Evolutionary conservation across 2,113 vertebrate genomes (phyloP).

Genomic region (Caretta caretta): DNA sequence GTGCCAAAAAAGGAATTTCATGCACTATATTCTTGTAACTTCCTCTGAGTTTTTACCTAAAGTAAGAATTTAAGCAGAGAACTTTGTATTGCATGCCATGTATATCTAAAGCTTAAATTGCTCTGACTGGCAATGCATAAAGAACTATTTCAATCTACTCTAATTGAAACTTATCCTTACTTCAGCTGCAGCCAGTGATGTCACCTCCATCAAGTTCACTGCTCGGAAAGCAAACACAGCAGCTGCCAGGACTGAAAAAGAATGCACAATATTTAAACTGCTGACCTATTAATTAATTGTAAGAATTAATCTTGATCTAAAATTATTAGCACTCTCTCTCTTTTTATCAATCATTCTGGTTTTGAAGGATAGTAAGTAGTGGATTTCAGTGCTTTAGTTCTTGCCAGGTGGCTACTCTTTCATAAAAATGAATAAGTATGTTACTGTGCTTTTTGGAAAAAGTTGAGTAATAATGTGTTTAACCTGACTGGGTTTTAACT

Average conservation of each 20-base stretch:
- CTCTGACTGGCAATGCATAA: constrained; percentile 80
- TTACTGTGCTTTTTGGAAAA: neutral
- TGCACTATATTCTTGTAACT: constrained; percentile 25
- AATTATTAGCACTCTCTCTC: neutral
- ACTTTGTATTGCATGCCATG: constrained; percentile 77
- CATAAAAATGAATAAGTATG: neutral
- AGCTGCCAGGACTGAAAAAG: constrained; percentile 92
- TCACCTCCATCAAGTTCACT: constrained; percentile 99
- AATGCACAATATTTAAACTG: constrained; percentile 75
- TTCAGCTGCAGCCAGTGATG: constrained; percentile 96
- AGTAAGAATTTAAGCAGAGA: constrained; percentile 56
- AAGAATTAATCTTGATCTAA: constrained; percentile 26
- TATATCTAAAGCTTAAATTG: constrained; percentile 81
- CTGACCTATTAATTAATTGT: constrained; percentile 35
- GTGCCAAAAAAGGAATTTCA: neutral
- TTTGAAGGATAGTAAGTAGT: neutral
- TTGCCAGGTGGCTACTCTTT: neutral
- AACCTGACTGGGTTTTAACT: neutral
- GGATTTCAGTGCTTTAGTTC: neutral
- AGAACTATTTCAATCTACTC: constrained; percentile 87
- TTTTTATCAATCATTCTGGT: neutral
- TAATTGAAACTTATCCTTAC: constrained; percentile 86
- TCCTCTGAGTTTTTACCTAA: constrained; percentile 38
- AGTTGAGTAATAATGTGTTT: neutral
- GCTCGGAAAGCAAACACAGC: constrained; percentile 98